Conservation (phyloP, 2,797 vertebrate species). For the Linurgus olivaceus region DNA sequence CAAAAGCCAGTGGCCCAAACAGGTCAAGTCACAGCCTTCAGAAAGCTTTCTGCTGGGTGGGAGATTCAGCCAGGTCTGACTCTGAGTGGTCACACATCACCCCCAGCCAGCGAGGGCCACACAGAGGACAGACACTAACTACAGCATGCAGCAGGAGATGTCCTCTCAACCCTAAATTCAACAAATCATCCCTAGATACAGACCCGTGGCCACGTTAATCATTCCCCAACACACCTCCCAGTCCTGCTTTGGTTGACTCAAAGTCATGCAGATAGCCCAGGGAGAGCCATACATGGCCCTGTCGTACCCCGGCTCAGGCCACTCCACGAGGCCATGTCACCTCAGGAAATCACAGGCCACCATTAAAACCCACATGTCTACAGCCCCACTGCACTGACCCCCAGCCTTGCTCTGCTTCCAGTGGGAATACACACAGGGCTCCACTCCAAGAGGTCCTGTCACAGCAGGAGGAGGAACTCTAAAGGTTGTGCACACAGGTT, state of each 20-base stretch:
- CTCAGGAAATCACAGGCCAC: not conserved
- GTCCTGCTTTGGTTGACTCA: not conserved
- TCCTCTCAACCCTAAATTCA: not conserved
- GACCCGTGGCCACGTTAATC: rapidly evolving
- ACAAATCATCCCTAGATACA: not conserved
- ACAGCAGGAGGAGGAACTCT: not conserved
- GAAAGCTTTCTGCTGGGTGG: not conserved
- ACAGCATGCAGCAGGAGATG: not conserved
- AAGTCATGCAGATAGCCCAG: not conserved
- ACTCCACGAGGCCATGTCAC: rapidly evolving
- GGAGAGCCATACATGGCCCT: rapidly evolving
- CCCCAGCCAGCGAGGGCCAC: not conserved
- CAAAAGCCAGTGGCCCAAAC: not conserved
- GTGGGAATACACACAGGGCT: not conserved
- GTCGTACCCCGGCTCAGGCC: not conserved
- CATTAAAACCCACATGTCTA: not conserved
- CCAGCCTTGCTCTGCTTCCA: rapidly evolving
- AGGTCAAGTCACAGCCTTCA: not conserved
- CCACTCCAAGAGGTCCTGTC: not conserved
- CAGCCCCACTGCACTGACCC: rapidly evolving
- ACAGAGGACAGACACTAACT: not conserved
- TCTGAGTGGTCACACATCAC: not conserved
- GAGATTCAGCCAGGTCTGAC: rapidly evolving
- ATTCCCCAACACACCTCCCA: not conserved
- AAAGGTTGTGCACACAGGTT: not conserved